Base-by-base conservation (phyloP, 1,140 invertebrate species). In the Belonocnema kinseyi region DNA sequence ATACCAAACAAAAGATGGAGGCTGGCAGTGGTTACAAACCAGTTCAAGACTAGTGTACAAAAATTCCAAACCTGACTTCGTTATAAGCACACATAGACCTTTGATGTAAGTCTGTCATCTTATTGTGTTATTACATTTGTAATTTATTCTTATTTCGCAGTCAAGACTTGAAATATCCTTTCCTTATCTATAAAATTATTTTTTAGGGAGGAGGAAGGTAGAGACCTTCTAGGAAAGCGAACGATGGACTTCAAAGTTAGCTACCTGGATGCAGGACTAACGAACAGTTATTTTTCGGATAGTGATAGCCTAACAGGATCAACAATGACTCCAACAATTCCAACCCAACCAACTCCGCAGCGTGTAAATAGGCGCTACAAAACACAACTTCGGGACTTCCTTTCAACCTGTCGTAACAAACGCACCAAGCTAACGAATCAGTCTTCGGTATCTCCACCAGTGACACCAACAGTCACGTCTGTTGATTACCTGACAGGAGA, bases 221-320 rank as follows among this genome's bases (percentile, higher is more conserved):
- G 97, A 74, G 98, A 99, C 92, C 91, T 99, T 50, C 93, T 99
- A 11, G 97, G 97, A 10, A 99, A 99, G 90, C 94, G 98, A 75
- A 99, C 98, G 1, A 99, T 99, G 96, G 98, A 99, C 90, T 99
- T 99, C 88, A 99, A 99, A 94, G 97, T 99, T 19, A 99, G 98
- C 85, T 99, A 99, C 89, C 92, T 98, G 83, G 97, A 98, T 86
- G 97, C 97, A 0, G 97, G 97, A 2, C 92, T 98, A 66, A 97
- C 96, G 2, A 97, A 96, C 85, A 95, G 96, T 19, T 98, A 98
- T 88, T 97, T 97, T 88, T 96, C 96, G 3, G 97, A 98, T 85
- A 94, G 94, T 40, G 96, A 97, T 82, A 95, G 96, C 85, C 90
- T 97, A n/a, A 93, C 96, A 2, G 93, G 90, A 73, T 90, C 92